These are phyloP conservation scores for Athalia circularis DNA, from an alignment of 2,888 invertebrate genomes.

Conservation along the genomic window DNA sequence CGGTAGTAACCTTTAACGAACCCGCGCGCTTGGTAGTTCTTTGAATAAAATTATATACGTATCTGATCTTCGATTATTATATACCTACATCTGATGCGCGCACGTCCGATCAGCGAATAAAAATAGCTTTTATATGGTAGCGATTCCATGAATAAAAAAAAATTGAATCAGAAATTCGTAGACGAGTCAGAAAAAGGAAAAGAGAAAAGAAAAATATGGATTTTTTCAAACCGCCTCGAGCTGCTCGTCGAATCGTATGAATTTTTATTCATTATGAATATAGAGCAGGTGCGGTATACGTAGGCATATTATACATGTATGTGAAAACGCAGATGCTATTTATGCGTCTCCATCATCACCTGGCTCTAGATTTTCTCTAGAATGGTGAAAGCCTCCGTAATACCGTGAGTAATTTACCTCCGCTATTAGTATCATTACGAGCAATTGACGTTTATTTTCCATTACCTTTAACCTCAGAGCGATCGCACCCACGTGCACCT, in stretches of 20 bases:
- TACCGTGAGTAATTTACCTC: slow-evolving; percentile 25
- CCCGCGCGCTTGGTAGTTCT: slow-evolving; percentile 35
- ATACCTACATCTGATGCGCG: not conserved
- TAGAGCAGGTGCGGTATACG: no score
- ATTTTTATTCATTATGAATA: no score
- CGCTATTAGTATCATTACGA: slow-evolving; percentile 37
- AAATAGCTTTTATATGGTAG: not conserved
- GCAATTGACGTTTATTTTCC: slow-evolving; percentile 37
- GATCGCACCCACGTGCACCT: slow-evolving; percentile 58
- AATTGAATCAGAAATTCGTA: not conserved
- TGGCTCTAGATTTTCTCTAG: slow-evolving; percentile 20
- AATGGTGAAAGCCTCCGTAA: slow-evolving; percentile 22
- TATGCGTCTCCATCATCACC: not conserved
- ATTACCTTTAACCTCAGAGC: slow-evolving; percentile 66
- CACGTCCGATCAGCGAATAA: slow-evolving; percentile 32
- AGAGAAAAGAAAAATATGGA: not conserved
- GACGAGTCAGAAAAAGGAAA: not conserved
- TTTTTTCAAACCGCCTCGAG: no score
- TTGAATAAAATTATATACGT: slow-evolving; percentile 40
- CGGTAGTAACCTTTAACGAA: slow-evolving; percentile 63
- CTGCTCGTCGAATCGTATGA: no score
- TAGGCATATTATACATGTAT: no score
- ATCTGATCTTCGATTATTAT: not conserved
- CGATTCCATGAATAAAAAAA: slow-evolving; percentile 11
- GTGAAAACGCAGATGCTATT: no score